These are phyloP conservation scores for Ylistrum balloti DNA, from an alignment of 1,140 invertebrate species.

Conservation along the genomic window DNA sequence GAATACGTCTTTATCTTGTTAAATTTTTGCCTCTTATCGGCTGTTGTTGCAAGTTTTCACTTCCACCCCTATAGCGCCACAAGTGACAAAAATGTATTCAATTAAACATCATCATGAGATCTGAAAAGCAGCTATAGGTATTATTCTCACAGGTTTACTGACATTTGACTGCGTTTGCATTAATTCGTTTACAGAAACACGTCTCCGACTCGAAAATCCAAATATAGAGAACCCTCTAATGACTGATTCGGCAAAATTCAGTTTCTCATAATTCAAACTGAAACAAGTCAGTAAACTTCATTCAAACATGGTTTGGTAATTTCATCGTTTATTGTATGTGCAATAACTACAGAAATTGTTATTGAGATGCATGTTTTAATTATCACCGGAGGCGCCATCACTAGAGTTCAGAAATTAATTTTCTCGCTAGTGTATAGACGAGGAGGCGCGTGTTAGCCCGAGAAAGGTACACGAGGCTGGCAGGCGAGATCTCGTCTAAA, in stretches of 20 bases:
- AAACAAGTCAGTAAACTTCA: not conserved
- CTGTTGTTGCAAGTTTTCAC: not conserved
- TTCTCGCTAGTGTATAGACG: not conserved
- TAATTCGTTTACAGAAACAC: not conserved
- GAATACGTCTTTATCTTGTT: too few relatives aligned
- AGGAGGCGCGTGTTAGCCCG: conserved; percentile 1
- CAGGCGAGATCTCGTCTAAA: conserved; percentile 22
- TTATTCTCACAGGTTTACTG: not conserved
- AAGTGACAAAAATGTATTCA: not conserved
- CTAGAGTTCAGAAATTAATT: conserved; percentile 1
- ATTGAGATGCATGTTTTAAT: conserved; percentile 20
- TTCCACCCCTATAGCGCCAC: not conserved
- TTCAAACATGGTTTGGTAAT: not conserved
- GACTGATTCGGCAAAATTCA: not conserved
- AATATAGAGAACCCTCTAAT: not conserved
- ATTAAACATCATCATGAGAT: not conserved
- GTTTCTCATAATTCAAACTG: not conserved
- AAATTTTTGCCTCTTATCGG: not conserved
- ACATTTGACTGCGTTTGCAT: not conserved
- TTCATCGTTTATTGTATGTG: not conserved
- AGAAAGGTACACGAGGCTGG: not conserved
- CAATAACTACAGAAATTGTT: not conserved
- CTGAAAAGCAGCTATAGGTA: not conserved
- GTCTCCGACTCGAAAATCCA: not conserved
- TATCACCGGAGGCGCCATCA: not conserved